Evolutionary conservation across 1,140 invertebrate species (phyloP), one percentile per base, ranked within the genome.

Genomic region (Ceratina japonica): DNA sequence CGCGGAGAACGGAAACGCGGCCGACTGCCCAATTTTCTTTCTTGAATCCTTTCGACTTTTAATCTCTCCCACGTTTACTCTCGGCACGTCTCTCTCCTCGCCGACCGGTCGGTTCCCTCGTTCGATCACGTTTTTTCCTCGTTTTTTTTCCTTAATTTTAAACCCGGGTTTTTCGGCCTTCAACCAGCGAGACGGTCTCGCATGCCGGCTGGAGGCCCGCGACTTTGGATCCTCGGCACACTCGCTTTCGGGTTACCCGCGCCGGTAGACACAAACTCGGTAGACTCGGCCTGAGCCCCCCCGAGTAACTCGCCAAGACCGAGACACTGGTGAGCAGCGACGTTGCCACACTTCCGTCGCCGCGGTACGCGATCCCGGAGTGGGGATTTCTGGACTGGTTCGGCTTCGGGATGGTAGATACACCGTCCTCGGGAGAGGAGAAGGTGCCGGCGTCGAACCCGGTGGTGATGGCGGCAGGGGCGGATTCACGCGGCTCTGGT

Each of bases 221-320:
- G 82, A 88, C 84, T 80, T 86, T 90, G 87, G 87, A 87, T 90
- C 89, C 84, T 85, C 88, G 83, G 80, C 83, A 85, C 84, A 85
- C 84, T 88, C 89, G 88, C 89, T 91, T 89, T 89, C 88, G 88
- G 88, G 83, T 82, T 91, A 90, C 88, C 87, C 90, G 89, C 90
- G 88, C 90, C 91, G 90, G 90, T 90, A 90, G 90, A 91, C 90
- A 90, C 80, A 89, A 91, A 91, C 91, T 91, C 90, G 90, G 89
- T 89, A 89, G 89, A 89, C 89, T 90, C 89, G 88, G 87, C 88
- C 88, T 86, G 87, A 86, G 84, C 87, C 87, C 87, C 87, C 88
- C 88, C 89, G 88, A 87, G 89, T 88, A 88, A 89, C 85, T 88
- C 85, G 90, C 89, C 89, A 88, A 89, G 89, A 89, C 89, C 88